A percentile compares a stretch with the other conserved stretches of the same genome.
phyloP scores from a whole-genome alignment of 2,888 invertebrate genomes.

The Glaucopsyche alexis region DNA sequence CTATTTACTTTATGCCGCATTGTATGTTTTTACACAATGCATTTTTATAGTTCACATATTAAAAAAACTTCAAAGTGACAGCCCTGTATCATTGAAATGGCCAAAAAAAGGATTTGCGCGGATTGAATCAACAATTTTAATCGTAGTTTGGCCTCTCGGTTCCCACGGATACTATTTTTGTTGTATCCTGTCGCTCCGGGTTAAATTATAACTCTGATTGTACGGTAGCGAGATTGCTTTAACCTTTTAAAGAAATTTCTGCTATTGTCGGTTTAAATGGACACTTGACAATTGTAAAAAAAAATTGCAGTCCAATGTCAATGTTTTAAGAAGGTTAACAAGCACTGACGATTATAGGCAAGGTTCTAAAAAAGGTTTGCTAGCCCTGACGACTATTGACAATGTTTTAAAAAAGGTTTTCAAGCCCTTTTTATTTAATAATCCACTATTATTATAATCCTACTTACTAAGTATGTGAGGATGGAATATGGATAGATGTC shows the following conservation, averaged over 20 bases:
- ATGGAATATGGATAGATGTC: too few species aligned
- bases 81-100: conserved; percentile 31
- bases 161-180: conserved; percentile 24
- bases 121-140: conserved; percentile 23
- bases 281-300: not conserved
- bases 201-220: not conserved
- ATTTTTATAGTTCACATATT: too few species aligned
- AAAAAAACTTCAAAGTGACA: not conserved
- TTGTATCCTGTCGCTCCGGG: conserved; percentile 15
- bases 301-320: too few species aligned
- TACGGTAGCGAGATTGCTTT: conserved; percentile 13
- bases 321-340: too few species aligned
- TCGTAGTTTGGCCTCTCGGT: conserved; percentile 3
- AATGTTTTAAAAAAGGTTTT: not conserved
- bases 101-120: conserved; percentile 27
- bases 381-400: not conserved
- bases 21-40: too few species aligned
- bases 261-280: conserved; percentile 8
- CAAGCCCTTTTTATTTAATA: not conserved
- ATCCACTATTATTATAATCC: too few species aligned
- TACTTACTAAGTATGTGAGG: too few species aligned
- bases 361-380: not conserved
- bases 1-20: too few species aligned
- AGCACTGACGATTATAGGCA: too few species aligned
- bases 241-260: conserved; percentile 18